Evolutionary conservation across 1,140 invertebrate species (phyloP), one percentile per base, ranked within the genome.

Genomic region (Tribolium castaneum): DNA sequence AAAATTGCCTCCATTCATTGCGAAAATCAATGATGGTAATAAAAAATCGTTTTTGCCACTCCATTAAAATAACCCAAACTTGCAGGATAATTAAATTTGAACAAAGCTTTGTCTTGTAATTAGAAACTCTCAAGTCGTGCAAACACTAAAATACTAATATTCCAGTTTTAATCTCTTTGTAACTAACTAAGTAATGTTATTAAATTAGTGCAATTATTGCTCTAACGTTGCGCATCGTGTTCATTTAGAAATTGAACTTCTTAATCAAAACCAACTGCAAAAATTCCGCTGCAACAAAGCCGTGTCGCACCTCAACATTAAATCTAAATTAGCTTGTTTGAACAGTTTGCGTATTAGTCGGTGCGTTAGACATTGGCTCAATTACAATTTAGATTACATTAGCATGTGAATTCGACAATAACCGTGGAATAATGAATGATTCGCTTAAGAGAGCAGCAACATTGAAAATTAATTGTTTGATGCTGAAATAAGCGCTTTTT

Each of bases 301-400:
- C 16, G 16, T 19, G 16, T 54, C 5, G 14, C 22, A 62, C 13
- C 7, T 14, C 59, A 45, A 45, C n/a, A 66, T 66, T 62, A 62
- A 62, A 62, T 62, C 25, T 25, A 62, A 62, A 62, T 62, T 66
- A 66, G 22, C 59, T 66, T 66, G 59, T 66, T 66, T 66, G 59
- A 66, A 66, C 59, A 35, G 59, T 66, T 66, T 66, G 59, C 19
- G 59, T 59, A 59, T 35, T 66, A 66, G 59, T 66, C 56, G 22
- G 13, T 56, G 52, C 52, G 52, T 56, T 56, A 56, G 52, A 19
- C 52, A 22, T 19, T 16, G 52, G 22, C 56, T 62, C 56, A 62
- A 62, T 62, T 62, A 62, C 56, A 62, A 62, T 62, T 62, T 66
- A 66, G 59, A 66, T 66, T 66, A 66, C 59, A 66, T 66, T 35